Evolutionary conservation across 2,797 vertebrate species (phyloP), one percentile per base, ranked within the genome.

Genomic region (Lepus oiostolus): DNA sequence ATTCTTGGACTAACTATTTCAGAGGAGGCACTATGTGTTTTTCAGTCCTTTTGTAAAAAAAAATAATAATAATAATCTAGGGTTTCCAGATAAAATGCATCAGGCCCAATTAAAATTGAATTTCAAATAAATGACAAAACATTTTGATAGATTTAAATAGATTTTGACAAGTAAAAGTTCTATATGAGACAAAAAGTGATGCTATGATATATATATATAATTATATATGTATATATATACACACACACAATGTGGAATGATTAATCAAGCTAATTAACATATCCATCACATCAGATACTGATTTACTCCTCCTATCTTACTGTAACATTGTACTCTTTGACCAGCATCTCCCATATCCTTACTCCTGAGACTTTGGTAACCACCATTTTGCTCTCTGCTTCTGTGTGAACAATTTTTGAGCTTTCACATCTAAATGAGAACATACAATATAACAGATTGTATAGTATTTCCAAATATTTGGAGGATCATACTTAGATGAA

Each of bases 41-140:
- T 88, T 19, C 30, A 76, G 71, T 70, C 81, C 30, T 63, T 96
- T 96, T 93, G 12, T 63, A 79, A 12, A 63, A 80, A 86, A 94
- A 85, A 5, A 13, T 35, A 90, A 74, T 79, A 70, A 42, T 42
- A 47, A 47, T 47, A 47, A 47, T 47, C 13, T 63, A 71, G 8
- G 13, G 1, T 81, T 85, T 2, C 28, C 50, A 88, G n/a, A 85
- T 87, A 85, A 74, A 95, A 93, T 63, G 38, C 0, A 85, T 17
- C 2, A 28, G 42, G 12, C 52, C 9, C 70, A 3, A 28, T 88
- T 83, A 85, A 93, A 82, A 85, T 85, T 52, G 42, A 96, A 92
- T 90, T 92, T 94, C 71, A 89, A 60, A 85, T 67, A 91, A 75
- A 79, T 4, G 72, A 60, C 28, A 83, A 92, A 81, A 70, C 38